phyloP scores from a whole-genome alignment of 2,797 vertebrate genomes.

The Amblyopsis hoosieri region DNA sequence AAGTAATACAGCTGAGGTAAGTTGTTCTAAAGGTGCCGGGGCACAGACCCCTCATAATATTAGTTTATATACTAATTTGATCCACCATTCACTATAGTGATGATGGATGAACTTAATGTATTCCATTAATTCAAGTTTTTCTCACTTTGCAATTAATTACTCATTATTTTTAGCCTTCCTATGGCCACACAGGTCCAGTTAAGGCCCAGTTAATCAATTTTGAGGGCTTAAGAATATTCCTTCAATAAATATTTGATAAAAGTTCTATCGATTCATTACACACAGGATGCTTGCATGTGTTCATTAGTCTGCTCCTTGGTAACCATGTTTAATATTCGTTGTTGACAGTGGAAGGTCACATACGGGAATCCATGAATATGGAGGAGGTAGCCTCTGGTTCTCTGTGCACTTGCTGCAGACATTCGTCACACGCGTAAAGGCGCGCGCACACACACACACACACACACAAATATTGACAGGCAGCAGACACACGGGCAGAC shows the following conservation, averaged over 20 bases:
- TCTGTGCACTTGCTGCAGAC: conserved; percentile 52
- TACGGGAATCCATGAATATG: conserved; percentile 74
- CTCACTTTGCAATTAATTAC: conserved; percentile 47
- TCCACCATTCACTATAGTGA: conserved; percentile 7
- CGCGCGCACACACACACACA: background rate
- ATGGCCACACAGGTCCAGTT: conserved; percentile 21
- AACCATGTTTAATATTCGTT: conserved; percentile 78
- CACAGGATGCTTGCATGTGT: conserved; percentile 63
- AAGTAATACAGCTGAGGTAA: no score
- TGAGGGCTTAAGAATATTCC: conserved; percentile 69
- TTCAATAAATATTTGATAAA: conserved; percentile 84
- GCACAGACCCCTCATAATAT: conserved; percentile 29
- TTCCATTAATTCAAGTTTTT: conserved; percentile 56
- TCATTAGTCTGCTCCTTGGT: conserved; percentile 74
- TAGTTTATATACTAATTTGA: conserved; percentile 46
- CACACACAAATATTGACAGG: conserved; percentile 22
- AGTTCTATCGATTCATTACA: conserved; percentile 76
- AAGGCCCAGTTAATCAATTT: conserved; percentile 47
- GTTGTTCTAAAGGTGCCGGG: background rate
- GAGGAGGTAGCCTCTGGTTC: conserved; percentile 59
- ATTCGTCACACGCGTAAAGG: conserved; percentile 18
- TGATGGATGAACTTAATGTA: conserved; percentile 58
- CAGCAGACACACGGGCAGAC: conserved; percentile 11
- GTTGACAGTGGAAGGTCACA: conserved; percentile 77
- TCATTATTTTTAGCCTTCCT: conserved; percentile 13